Evolutionary conservation across 2,797 vertebrate genomes (phyloP), one percentile per base, ranked within the genome.

Genomic region (Coilia nasus): DNA sequence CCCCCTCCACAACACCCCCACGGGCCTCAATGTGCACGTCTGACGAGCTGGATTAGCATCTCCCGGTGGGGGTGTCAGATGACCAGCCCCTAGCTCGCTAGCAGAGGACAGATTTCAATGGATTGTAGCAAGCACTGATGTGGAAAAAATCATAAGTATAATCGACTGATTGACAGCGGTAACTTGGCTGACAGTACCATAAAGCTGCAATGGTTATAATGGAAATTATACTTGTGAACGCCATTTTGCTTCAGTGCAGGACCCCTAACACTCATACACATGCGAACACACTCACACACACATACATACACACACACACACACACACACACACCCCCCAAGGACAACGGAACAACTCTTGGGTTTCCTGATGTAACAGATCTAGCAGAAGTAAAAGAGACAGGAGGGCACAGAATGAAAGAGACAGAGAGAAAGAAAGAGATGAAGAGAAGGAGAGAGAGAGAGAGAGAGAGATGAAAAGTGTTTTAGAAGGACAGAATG

Each of bases 61-160:
- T 87, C 88, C 89, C 85, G 75, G 28, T 56, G 83, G 87, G 87
- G 83, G 88, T 83, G 85, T 90, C 85, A 41, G 81, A 67, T 90
- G 84, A 85, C 87, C 67, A 75, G 82, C 54, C 17, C 54, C 11
- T 15, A 59, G n/a, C 47, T 50, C 47, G 6, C 47, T 50, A 6
- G 14, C 19, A n/a, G 59, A 7, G 59, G 21, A 60, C 3, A 60
- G 59, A 60, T 60, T 4, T 14, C 56, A 2, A 41, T 5, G 5
- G 35, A 41, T 41, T 2, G 35, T 41, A 41, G 35, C 35, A 2
- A 41, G 35, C 35, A 41, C 35, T 41, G 35, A 41, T 41, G 35
- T 41, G 35, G 35, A 41, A 41, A 41, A 41, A 41, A 41, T 41
- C 35, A 41, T 41, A 41, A 41, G 2, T 41, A 41, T 5, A 41